Conservation (phyloP, 2,888 invertebrate genomes). For the Callyntrura guangdongensis region DNA sequence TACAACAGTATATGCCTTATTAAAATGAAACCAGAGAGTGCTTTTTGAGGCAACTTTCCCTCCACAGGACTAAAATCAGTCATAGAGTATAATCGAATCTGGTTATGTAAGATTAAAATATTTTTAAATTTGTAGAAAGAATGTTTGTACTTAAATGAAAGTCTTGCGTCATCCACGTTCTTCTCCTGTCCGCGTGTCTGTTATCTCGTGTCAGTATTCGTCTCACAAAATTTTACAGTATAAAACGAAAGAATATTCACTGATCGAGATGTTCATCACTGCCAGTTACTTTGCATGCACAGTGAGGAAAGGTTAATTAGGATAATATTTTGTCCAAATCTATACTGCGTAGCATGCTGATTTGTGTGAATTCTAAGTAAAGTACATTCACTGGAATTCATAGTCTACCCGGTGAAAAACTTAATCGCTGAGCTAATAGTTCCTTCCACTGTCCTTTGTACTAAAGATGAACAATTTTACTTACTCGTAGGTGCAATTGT, state of each 20-base stretch:
- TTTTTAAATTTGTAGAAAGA: slow-evolving; percentile 16
- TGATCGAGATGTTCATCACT: slow-evolving; percentile 58
- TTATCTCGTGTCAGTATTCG: slow-evolving; percentile 64
- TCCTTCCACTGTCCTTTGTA: slow-evolving; percentile 62
- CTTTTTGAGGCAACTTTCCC: slow-evolving; percentile 49
- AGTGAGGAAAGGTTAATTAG: not conserved
- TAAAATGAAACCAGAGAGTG: slow-evolving; percentile 69
- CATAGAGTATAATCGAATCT: not conserved
- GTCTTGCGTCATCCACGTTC: not conserved
- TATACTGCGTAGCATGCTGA: not conserved
- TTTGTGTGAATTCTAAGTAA: not conserved
- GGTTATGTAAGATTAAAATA: slow-evolving; percentile 31
- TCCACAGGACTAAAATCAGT: not conserved
- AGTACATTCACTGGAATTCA: slow-evolving; percentile 1
- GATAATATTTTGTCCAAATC: not conserved
- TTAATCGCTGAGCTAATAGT: slow-evolving; percentile 42
- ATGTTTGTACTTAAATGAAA: slow-evolving; percentile 37
- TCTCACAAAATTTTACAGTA: slow-evolving; percentile 48
- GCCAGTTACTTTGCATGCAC: slow-evolving; percentile 27
- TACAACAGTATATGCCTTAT: slow-evolving; percentile 48
- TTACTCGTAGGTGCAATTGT: slow-evolving; percentile 54
- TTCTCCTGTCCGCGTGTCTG: not conserved
- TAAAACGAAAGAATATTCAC: not conserved
- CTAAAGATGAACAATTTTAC: not conserved
- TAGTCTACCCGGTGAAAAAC: slow-evolving; percentile 29